Conservation (phyloP, 2,113 vertebrate genomes). For the Hemichromis elongatus region DNA sequence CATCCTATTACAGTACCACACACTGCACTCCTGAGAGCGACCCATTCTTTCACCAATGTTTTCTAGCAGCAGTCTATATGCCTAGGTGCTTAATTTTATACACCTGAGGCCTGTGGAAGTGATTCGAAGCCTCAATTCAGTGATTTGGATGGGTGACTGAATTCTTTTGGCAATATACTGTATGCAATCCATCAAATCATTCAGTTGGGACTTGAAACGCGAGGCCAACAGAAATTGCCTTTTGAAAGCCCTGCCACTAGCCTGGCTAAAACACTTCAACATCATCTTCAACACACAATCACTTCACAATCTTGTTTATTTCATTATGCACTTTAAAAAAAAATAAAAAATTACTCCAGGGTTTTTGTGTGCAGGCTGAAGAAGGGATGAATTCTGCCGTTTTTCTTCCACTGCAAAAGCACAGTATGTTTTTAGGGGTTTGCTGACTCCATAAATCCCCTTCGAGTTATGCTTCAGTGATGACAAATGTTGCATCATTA, state of each 20-base stretch:
- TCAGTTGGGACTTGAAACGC: background rate
- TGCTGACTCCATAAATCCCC: slow-evolving; percentile 17
- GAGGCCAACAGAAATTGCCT: background rate
- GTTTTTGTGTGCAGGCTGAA: background rate
- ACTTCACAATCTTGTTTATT: background rate
- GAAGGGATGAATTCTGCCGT: background rate
- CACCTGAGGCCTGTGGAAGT: background rate
- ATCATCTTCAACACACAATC: background rate
- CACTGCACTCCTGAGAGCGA: background rate
- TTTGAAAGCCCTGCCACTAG: background rate
- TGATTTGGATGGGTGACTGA: background rate
- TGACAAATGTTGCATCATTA: slow-evolving; percentile 24
- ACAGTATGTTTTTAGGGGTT: background rate
- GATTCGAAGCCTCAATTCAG: background rate
- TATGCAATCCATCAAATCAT: background rate
- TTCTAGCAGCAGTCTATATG: background rate
- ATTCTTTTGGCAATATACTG: background rate
- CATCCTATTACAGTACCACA: background rate
- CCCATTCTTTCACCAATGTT: background rate
- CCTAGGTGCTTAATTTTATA: background rate
- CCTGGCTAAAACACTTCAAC: background rate
- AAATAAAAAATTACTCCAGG: background rate
- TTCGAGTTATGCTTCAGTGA: slow-evolving; percentile 16
- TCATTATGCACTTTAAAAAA: background rate
- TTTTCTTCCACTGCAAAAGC: background rate